Evolutionary conservation across 2,888 invertebrate genomes (phyloP), one percentile per base, ranked within the genome.

Genomic region (Brassicogethes aeneus): DNA sequence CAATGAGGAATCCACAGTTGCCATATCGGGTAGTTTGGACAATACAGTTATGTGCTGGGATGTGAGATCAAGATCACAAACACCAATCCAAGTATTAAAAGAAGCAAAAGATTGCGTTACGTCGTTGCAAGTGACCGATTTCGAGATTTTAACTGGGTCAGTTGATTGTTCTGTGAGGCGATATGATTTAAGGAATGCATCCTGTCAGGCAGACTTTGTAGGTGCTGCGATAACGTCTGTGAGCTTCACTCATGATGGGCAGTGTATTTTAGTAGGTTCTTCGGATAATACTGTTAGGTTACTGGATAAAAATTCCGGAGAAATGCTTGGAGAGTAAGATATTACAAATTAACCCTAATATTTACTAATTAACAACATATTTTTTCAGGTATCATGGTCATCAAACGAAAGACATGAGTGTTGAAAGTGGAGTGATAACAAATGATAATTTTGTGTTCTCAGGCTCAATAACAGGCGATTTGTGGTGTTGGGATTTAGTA

Each of bases 11-110:
- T 93, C 95, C 0, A 82, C 89, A 1, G 77, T 95, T 60, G 85
- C 88, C 0, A 70, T 97, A 16, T 95, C 97, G 2, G 97, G 95
- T 0, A 90, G 94, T 8, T 77, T 90, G 39, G 99, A 99, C 66
- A 91, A 95, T 59, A 83, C 87, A 0, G 85, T 95, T 0, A 84
- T 87, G 71, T 83, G 86, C 53, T 99, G 95, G 93, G 97, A 99
- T 65, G 71, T 80, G 17, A 74, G 82, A 48, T 77, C 80, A 1
- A 71, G 77, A 39, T 76, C 75, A 38, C 70, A 77, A 37, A 83
- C 84, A 42, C 85, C 91, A 0, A 76, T 88, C 16, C 91, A 91
- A 65, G 74, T 75, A 16, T 70, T 99, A 60, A 84, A 85, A 65
- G 95, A 99, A 52, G 94, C 96, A 0, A 94, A 89, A 65, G 99